Conservation (phyloP, 2,113 vertebrate species). For the Gobiocypris rarus region DNA sequence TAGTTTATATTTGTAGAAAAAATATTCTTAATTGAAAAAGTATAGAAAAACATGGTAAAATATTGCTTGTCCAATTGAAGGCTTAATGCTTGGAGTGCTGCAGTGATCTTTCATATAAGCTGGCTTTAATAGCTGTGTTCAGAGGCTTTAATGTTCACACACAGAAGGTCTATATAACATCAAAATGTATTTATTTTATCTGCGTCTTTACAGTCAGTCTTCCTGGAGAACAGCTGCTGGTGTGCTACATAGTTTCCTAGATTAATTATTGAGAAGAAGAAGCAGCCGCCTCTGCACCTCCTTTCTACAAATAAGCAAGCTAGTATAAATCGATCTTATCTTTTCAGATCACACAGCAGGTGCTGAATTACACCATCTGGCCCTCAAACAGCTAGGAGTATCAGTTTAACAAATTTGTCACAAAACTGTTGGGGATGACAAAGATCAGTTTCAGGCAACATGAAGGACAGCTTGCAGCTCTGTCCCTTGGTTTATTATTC, state of each 20-base stretch:
- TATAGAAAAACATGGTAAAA: not conserved
- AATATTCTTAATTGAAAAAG: not conserved
- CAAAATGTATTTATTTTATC: not conserved
- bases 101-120: not conserved
- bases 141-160: not conserved
- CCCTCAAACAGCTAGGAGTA: not conserved
- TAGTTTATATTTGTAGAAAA: not conserved
- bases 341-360: constrained; percentile 9
- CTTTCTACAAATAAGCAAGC: constrained; percentile 12
- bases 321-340: constrained; percentile 9
- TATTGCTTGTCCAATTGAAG: not conserved
- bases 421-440: not conserved
- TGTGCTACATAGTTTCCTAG: constrained; percentile 13
- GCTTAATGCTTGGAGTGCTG: not conserved
- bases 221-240: constrained; percentile 6
- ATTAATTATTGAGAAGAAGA: constrained; percentile 25
- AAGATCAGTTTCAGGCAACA: not conserved
- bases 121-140: not conserved
- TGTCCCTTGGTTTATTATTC: not conserved
- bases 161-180: not conserved
- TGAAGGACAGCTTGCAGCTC: not conserved
- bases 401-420: not conserved
- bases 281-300: constrained; percentile 9
- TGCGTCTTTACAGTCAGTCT: not conserved
- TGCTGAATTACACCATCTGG: constrained; percentile 3